These are phyloP conservation scores for Rosalia funebris DNA, from an alignment of 2,888 invertebrate species.

Conservation along the genomic window DNA sequence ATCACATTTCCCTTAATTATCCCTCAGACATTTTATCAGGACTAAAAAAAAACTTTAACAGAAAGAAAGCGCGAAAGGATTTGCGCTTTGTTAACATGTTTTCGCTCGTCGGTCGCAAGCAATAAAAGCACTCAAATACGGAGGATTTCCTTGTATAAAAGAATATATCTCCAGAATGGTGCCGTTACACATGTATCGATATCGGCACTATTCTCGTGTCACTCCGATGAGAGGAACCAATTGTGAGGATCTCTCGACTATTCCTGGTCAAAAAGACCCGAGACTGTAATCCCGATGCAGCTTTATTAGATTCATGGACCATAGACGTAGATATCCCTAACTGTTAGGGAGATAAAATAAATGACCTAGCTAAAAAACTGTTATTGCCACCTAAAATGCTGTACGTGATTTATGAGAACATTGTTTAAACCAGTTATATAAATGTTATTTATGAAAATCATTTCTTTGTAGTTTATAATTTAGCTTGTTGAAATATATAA, in stretches of 20 bases:
- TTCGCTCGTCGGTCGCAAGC: neutral
- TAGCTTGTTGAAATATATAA: too few species aligned
- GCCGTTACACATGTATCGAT: conserved; percentile 31
- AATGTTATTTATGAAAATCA: too few species aligned
- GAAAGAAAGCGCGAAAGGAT: neutral
- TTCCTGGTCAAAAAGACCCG: conserved; percentile 16
- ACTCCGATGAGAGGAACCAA: conserved; percentile 26
- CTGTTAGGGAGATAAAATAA: too few species aligned
- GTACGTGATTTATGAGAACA: too few species aligned
- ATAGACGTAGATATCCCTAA: conserved; percentile 5
- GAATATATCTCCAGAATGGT: conserved; percentile 21
- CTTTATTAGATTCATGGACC: conserved; percentile 31
- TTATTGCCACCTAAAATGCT: too few species aligned
- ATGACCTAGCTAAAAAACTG: too few species aligned
- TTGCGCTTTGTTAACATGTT: neutral
- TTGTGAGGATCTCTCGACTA: conserved; percentile 23
- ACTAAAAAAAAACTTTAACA: too few species aligned
- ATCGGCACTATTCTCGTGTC: conserved; percentile 30
- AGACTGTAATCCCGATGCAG: conserved; percentile 30
- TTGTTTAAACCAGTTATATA: too few species aligned
- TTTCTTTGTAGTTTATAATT: too few species aligned
- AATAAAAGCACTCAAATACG: conserved; percentile 17
- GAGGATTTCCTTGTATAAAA: conserved; percentile 27
- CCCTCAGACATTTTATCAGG: too few species aligned
- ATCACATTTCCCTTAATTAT: too few species aligned